Evolutionary conservation across 2,888 invertebrate species (phyloP), one percentile per base, ranked within the genome.

Genomic region (Pollenia griseotomentosa): DNA sequence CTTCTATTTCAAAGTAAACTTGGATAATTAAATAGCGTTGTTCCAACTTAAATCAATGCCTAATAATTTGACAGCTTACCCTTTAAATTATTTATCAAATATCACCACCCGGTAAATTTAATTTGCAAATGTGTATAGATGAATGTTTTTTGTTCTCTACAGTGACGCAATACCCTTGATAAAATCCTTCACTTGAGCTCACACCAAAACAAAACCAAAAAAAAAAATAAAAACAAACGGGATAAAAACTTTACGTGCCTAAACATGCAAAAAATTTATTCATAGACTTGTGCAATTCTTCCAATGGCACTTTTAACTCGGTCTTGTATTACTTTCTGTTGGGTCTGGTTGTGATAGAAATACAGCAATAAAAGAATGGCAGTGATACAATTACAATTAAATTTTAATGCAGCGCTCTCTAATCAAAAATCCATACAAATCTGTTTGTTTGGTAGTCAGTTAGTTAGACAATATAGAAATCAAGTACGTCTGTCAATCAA

Each of bases 161-260:
- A 77, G 19, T 77, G 81, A 85, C 65, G 77, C 71, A 81, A 73
- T 71, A 71, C 16, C 14, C 16, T 40, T 77, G 16, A 61, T 16
- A 80, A 85, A 53, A 46, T 61, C 59, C 59, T 75, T 70, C 71
- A 51, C 19, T 51, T 44, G 9, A 80, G 46, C 4, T n/a, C 16
- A 12, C 48, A 55, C 10, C 42, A 14, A 19, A 33, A 57, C 11
- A 48, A 19, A 33, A 57, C n/a, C 19, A 51, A 5, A 42, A 44
- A 70, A 11, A n/a, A n/a, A n/a, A n/a, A n/a, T n/a, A n/a, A n/a
- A n/a, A n/a, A n/a, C 9, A 66, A 79, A 61, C 12, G 46, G 11
- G 55, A 73, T 51, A 48, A 48, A 16, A 51, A 74, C 46, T 65
- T 12, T 55, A 70, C 53, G 71, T 75, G 63, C 42, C 46, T 75